Evolutionary conservation across 2,113 vertebrate species (phyloP).

Genomic region (Steatornis caripensis): DNA sequence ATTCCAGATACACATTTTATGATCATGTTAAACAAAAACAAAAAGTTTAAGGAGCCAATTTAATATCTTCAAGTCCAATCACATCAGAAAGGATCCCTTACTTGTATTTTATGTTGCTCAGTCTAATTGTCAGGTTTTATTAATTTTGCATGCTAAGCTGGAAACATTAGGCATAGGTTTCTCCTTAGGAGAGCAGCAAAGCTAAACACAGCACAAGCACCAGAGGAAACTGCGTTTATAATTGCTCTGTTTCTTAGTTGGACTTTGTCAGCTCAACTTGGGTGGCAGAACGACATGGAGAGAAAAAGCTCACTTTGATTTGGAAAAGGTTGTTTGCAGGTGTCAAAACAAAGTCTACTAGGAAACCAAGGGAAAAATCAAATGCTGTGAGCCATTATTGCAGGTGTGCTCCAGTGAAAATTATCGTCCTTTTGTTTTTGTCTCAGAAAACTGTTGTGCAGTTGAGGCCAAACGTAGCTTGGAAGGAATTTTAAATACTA

Average conservation of each 20-base stretch:
- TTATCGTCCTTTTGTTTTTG: constrained; percentile 31
- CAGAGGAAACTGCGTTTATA: constrained; percentile 41
- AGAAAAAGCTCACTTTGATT: constrained; percentile 55
- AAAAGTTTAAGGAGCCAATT: background rate
- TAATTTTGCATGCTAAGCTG: constrained; percentile 56
- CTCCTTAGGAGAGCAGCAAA: constrained; percentile 37
- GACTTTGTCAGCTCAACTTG: constrained; percentile 9
- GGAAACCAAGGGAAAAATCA: constrained; percentile 60
- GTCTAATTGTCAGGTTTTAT: constrained; percentile 38
- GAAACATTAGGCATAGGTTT: constrained; percentile 25
- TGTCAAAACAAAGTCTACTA: constrained; percentile 65
- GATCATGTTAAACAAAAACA: constrained; percentile 8
- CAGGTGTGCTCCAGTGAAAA: constrained; percentile 64
- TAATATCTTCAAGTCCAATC: constrained; percentile 10
- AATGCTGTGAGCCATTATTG: constrained; percentile 38
- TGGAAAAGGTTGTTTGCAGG: constrained; percentile 68
- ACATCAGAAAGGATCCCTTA: background rate
- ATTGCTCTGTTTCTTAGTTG: constrained; percentile 44
- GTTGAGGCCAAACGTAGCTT: background rate
- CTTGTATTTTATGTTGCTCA: background rate
- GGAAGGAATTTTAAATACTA: constrained; percentile 29
- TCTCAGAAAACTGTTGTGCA: constrained; percentile 23
- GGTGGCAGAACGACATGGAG: constrained; percentile 30
- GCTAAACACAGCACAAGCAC: constrained; percentile 65
- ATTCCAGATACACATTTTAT: constrained; percentile 38